phyloP scores from a whole-genome alignment of 2,797 vertebrate genomes.

The Nasua narica region DNA sequence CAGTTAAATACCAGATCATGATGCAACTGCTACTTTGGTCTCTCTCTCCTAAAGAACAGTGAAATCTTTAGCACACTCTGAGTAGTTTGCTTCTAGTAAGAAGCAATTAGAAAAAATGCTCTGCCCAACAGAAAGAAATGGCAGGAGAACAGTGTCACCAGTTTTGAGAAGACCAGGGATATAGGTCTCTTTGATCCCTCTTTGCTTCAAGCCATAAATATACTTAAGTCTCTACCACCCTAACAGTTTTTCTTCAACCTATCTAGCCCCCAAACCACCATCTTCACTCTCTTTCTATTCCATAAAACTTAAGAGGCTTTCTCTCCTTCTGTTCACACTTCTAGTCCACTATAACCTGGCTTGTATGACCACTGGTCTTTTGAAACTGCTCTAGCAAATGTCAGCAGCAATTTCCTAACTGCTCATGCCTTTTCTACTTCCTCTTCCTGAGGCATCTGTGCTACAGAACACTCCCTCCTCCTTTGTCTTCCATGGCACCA shows the following conservation, averaged over 20 bases:
- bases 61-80: not conserved
- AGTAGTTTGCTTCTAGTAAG: conserved; percentile 19
- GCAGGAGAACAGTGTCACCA: not conserved
- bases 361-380: not conserved
- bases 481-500: not conserved
- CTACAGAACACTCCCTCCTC: not conserved
- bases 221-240: not conserved
- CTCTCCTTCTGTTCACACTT: not conserved
- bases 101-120: conserved; percentile 5
- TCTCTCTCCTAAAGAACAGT: not conserved
- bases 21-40: not conserved
- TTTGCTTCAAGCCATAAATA: not conserved
- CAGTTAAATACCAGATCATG: not conserved
- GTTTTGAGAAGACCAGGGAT: not conserved
- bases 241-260: not conserved
- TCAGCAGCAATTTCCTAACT: not conserved
- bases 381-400: not conserved
- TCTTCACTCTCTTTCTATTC: not conserved
- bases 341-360: not conserved
- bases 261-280: not conserved
- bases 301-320: not conserved
- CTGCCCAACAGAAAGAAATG: not conserved
- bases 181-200: not conserved
- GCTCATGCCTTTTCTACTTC: not conserved
- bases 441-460: not conserved